Evolutionary conservation across 2,113 vertebrate species (phyloP), one percentile per base, ranked within the genome.

Genomic region (Anser brachyrhynchus): DNA sequence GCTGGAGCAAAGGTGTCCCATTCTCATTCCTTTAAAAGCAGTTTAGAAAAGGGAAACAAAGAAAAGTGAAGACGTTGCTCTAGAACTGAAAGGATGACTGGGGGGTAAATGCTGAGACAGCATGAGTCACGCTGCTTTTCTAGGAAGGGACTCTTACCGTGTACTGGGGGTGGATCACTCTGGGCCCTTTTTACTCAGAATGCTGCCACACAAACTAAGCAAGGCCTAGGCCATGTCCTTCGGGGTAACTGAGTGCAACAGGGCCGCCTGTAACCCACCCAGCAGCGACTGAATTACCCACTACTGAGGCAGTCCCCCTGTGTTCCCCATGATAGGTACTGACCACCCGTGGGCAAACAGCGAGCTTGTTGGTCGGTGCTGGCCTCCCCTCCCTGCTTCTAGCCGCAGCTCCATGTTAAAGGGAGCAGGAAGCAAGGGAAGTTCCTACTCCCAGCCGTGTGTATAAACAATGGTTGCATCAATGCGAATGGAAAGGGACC

Each of bases 341-440:
- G 69, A 84, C 89, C 93, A 86, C 93, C 92, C 92, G 26, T 88
- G 90, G 93, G 35, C 90, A 92, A 92, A 96, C 93, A 96, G 92
- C 93, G 92, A 93, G 88, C 61, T 95, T 92, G 79, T 96, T 83
- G 90, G 89, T 95, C 92, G 93, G 95, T 82, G 88, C 86, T 75
- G 71, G 83, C 75, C 58, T 93, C 70, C 93, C 44, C 54, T 93
- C 62, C 49, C 25, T 58, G 72, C 89, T 93, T 96, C 57, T 81
- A 91, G 86, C 51, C 93, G 80, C 92, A 29, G 72, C 92, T 62
- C 0, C 7, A 25, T 75, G 92, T 89, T 93, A 91, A 97, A 96
- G 73, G 65, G 66, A 94, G 62, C 26, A 78, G 74, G 65, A 93
- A 87, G 62, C 84, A 87, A 90, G 54, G 73, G 81, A 89, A 96